phyloP scores from a whole-genome alignment of 1,140 invertebrate species.

The Marisa cornuarietis region DNA sequence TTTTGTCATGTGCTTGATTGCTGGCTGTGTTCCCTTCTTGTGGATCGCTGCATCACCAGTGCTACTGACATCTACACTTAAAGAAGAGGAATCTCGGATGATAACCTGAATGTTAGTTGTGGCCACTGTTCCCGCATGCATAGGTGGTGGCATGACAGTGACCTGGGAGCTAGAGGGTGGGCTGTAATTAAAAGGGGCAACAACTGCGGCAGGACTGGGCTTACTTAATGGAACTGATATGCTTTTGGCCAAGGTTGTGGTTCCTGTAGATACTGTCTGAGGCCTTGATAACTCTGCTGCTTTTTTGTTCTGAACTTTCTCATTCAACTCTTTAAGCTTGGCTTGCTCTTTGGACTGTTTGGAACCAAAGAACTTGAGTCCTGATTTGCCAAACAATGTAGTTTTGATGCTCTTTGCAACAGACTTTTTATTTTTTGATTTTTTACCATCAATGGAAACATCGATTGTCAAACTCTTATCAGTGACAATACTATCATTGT shows the following conservation, averaged over 20 bases:
- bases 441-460: constrained; percentile 15
- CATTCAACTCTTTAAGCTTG: constrained; percentile 16
- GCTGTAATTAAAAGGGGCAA: constrained; percentile 71
- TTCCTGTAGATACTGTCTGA: background rate
- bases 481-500: constrained; percentile 23
- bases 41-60: background rate
- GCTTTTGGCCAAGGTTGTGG: background rate
- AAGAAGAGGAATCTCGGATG: background rate
- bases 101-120: background rate
- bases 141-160: background rate
- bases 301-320: background rate
- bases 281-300: too few relatives aligned
- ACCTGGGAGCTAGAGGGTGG: constrained; percentile 42
- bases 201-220: constrained; percentile 51
- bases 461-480: constrained; percentile 17
- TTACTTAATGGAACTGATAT: constrained; percentile 6
- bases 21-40: background rate
- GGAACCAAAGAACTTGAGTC: constrained; percentile 23
- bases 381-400: constrained; percentile 8
- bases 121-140: background rate
- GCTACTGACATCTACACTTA: background rate
- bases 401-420: constrained; percentile 30
- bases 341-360: constrained; percentile 7
- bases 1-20: constrained; percentile 54
- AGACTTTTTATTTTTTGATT: constrained; percentile 28